Percentiles rank a stretch among this genome's conserved stretches.
These are phyloP conservation scores for Gastrophysa polygoni DNA, from an alignment of 2,888 invertebrate species.

Conservation along the genomic window DNA sequence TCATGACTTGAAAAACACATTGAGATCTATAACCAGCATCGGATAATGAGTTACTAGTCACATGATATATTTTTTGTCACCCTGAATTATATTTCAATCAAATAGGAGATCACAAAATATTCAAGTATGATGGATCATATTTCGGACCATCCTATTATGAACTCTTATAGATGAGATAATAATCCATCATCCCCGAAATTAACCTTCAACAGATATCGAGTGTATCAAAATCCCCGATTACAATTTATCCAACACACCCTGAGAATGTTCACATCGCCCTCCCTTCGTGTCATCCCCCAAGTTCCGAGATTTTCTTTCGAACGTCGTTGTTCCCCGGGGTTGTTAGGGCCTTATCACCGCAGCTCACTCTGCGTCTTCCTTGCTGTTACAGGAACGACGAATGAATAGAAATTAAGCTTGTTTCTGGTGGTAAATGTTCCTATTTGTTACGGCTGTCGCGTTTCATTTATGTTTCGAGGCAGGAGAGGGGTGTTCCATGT, in stretches of 20 bases:
- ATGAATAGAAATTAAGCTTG: slow-evolving; percentile 53
- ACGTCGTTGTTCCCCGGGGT: slow-evolving; percentile 15
- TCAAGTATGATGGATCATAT: too few species aligned
- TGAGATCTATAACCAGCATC: too few species aligned
- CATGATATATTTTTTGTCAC: too few species aligned
- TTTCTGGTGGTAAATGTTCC: slow-evolving; percentile 52
- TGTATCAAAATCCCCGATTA: slow-evolving; percentile 46
- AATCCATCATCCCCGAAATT: slow-evolving; percentile 12
- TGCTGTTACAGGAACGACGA: slow-evolving; percentile 38
- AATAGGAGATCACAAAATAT: too few species aligned
- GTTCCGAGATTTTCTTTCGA: slow-evolving; percentile 5
- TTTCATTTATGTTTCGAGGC: slow-evolving; percentile 40
- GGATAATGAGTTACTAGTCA: too few species aligned
- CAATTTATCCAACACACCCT: slow-evolving; percentile 53
- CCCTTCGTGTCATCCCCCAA: slow-evolving; percentile 11
- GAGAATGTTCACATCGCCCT: slow-evolving; percentile 18
- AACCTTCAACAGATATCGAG: slow-evolving; percentile 51
- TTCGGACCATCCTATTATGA: too few species aligned
- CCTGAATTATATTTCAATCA: too few species aligned
- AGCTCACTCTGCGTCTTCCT: slow-evolving; percentile 18
- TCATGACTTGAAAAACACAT: too few species aligned
- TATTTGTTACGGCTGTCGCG: slow-evolving; percentile 49
- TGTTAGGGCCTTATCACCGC: slow-evolving; percentile 45
- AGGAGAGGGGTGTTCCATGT: neutral
- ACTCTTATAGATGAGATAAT: neutral